These are phyloP conservation scores for Tapera naevia DNA, from an alignment of 2,797 vertebrate genomes.

Conservation along the genomic window DNA sequence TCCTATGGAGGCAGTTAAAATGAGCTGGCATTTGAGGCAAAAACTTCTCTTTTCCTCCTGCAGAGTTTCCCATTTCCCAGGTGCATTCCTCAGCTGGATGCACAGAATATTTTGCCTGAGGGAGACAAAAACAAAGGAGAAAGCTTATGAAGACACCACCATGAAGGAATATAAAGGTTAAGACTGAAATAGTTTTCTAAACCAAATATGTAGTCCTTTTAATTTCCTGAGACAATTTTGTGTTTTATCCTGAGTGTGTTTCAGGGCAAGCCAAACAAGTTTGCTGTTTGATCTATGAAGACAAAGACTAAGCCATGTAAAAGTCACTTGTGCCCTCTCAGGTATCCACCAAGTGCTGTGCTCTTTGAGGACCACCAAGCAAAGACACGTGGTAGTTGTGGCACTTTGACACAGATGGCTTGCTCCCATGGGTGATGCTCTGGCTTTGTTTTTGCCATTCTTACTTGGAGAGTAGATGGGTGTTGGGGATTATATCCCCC, in stretches of 20 bases:
- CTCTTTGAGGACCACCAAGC: not conserved
- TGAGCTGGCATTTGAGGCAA: not conserved
- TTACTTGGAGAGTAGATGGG: not conserved
- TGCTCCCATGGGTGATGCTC: fast-evolving
- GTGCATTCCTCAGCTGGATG: not conserved
- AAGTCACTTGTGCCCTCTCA: not conserved
- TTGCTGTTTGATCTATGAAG: not conserved
- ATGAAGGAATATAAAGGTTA: not conserved
- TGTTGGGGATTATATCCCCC: not conserved
- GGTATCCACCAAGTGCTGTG: not conserved
- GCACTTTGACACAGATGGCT: not conserved
- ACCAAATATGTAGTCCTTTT: not conserved
- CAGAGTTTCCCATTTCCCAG: not conserved
- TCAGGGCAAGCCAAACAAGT: not conserved
- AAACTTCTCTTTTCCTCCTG: not conserved
- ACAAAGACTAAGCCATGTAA: not conserved
- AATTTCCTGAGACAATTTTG: not conserved
- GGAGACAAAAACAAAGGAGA: not conserved
- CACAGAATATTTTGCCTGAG: not conserved
- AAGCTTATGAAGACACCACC: not conserved
- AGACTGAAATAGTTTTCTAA: not conserved
- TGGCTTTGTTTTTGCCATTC: not conserved
- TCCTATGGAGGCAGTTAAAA: not conserved
- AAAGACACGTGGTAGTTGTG: not conserved
- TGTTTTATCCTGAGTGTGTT: not conserved